Evolutionary conservation across 2,797 vertebrate genomes (phyloP).

Genomic region (Taeniopygia guttata): DNA sequence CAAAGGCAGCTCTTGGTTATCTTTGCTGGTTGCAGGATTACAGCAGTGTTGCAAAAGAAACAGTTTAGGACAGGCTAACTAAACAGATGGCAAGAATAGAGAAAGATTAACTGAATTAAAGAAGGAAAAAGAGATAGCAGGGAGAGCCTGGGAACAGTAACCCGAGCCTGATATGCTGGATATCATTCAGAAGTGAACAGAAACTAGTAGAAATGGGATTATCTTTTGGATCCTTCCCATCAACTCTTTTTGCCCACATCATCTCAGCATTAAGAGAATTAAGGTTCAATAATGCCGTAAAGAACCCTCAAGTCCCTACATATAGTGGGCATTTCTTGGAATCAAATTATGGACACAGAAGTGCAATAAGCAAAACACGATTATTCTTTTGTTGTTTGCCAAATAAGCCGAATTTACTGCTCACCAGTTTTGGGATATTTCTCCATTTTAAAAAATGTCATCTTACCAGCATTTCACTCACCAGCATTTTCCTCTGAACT

Average conservation of each 20-base stretch:
- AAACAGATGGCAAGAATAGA: neutral
- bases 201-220: neutral
- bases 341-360: neutral
- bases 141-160: neutral
- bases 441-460: neutral
- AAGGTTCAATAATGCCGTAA: neutral
- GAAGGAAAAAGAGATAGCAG: neutral
- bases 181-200: neutral
- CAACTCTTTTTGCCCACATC: neutral
- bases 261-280: neutral
- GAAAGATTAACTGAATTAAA: slow-evolving; percentile 1
- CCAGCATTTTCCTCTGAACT: neutral
- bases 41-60: neutral
- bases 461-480: neutral
- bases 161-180: neutral
- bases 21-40: neutral
- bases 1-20: neutral
- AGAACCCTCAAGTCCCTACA: neutral
- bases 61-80: neutral
- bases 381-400: neutral
- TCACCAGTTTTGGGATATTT: neutral
- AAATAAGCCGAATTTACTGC: neutral
- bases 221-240: neutral
- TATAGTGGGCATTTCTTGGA: neutral
- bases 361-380: neutral